Evolutionary conservation across 1,140 invertebrate genomes (phyloP), one percentile per base, ranked within the genome.

Genomic region (Drosophila nigromelanica): DNA sequence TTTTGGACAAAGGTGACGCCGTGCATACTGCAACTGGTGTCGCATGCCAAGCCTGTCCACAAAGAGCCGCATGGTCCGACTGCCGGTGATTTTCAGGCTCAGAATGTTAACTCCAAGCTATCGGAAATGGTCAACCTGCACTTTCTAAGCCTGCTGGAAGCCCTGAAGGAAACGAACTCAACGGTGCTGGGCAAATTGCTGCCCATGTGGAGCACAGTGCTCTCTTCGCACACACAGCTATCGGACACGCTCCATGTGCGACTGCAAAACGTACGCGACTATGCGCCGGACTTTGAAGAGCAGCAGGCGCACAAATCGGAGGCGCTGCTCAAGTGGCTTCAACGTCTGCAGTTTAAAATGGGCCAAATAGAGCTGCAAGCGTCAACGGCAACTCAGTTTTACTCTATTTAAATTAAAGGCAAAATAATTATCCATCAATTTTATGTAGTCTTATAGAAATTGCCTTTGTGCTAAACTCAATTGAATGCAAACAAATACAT

Each of bases 1-100:
- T 99, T 99, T 93, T 99, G 99, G 99, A 96, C 96, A 5, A 98
- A 99, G 93, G 96, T 99, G 1, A 99, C 98, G 15, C 98, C 98
- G 0, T 97, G 96, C 58, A 96, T 99, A 68, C 92, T 99, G 35
- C 97, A 99, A 92, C 93, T 99, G 24, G 95, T 99, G 7, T 96
- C 97, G 12, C 96, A 98, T 90, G 98, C 98, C 6, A 98, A 98
- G 95, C 95, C 97, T 76, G 97, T 55, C 33, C 86, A 62, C 50
- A 91, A 78, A 62, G 82, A 86, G 35, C 56, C 48, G 8, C 78
- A 75, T 18, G 56, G 58, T 12, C 78, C 67, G 43, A 45, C 63
- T 5, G 62, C 47, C n/a, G 63, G 66, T 6, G 78, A 87, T 51
- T 91, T 91, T 45, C 85, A 86, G 67, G 50, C 77, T 5, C 90